Base-by-base conservation (phyloP, 92 coral and sea anemone genomes). In the Porites divaricata region DNA sequence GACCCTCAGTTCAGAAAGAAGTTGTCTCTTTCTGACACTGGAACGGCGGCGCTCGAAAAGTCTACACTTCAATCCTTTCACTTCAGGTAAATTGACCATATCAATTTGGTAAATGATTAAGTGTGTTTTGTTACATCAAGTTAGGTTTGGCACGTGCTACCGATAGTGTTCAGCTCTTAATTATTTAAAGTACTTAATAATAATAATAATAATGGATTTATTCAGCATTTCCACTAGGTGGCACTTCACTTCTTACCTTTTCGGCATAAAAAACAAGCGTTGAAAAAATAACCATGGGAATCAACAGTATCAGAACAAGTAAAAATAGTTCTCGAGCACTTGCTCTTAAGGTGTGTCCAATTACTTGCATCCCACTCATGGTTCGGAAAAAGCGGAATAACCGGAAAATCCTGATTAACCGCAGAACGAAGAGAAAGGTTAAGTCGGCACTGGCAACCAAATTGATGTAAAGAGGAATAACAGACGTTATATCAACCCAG, bases 341-440 rank as follows among this genome's bases (percentile, higher is more conserved):
- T 17, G 99, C 99, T n/a, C 90, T 92, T 71, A 97, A 76, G 4
- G 99, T 97, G 79, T 97, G 99, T 2, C 99, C 99, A 50, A 97
- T 97, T 48, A 97, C 99, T 70, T 97, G 99, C 99, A 97, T 95
- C 12, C 99, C 99, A 64, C 99, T 97, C 99, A 97, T 97, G 72
- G 98, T 93, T 84, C 99, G 98, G 66, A 97, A 97, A 87, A 97
- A 97, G 16, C 99, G 93, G 86, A 97, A 97, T 83, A 97, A 84
- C 77, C 99, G 89, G 89, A 97, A 97, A 78, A 97, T 97, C 73
- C 99, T 91, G 88, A 97, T 92, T n/a, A 97, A 91, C 23, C 99
- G 91, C 16, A 97, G 89, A 14, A 97, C 99, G 79, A 97, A 95
- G 45, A 97, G 84, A 70, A 91, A 95, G 70, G 87, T 92, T 12